Evolutionary conservation across 2,888 invertebrate genomes (phyloP).

Genomic region (Hydraecia micacea): DNA sequence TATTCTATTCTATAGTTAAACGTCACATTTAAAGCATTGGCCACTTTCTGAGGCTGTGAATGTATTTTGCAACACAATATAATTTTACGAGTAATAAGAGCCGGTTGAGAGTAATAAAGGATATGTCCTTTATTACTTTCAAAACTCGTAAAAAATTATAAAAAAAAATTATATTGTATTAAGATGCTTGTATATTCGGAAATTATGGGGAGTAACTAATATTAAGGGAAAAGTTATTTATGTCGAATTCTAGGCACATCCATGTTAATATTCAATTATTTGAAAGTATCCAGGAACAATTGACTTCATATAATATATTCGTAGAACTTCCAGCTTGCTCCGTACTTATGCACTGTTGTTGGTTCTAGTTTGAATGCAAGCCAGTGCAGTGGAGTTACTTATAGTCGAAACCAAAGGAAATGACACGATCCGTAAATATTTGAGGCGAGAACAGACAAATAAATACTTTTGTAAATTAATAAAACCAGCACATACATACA

Average conservation of each 20-base stretch:
- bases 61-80: slow-evolving; percentile 37
- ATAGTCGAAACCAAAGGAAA: slow-evolving; percentile 4
- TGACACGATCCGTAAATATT: slow-evolving; percentile 19
- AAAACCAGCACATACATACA: not conserved
- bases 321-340: slow-evolving; percentile 2
- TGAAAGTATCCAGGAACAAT: slow-evolving; percentile 14
- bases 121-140: too few relatives aligned
- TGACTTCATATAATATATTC: slow-evolving; percentile 14
- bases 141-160: too few relatives aligned
- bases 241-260: not conserved
- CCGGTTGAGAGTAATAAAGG: slow-evolving; percentile 26
- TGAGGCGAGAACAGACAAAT: not conserved
- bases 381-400: slow-evolving; percentile 17
- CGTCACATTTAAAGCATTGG: not conserved
- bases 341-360: slow-evolving; percentile 16
- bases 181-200: slow-evolving; percentile 34
- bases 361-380: slow-evolving; percentile 17
- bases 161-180: too few relatives aligned
- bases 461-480: slow-evolving; percentile 6
- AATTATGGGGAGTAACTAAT: slow-evolving; percentile 29
- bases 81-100: slow-evolving; percentile 46
- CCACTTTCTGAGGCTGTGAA: slow-evolving; percentile 19
- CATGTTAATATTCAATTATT: slow-evolving; percentile 8
- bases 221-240: slow-evolving; percentile 29
- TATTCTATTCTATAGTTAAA: not conserved